Percentiles rank a stretch among this genome's conserved stretches.
Evolutionary conservation across 2,113 vertebrate species (phyloP).

Genomic region (Emydura subglobosa): DNA sequence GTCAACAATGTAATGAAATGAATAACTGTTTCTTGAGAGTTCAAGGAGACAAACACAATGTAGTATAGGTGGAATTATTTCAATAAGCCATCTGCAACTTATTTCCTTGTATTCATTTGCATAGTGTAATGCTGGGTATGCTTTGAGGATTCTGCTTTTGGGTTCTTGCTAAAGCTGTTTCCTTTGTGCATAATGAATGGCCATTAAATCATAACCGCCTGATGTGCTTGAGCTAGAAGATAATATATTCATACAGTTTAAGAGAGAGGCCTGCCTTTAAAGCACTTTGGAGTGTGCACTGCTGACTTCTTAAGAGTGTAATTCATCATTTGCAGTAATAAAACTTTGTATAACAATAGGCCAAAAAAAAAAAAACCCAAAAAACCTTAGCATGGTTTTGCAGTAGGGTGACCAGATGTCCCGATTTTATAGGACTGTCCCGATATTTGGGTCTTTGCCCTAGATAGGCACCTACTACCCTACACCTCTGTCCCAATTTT

Average conservation of each 20-base stretch:
- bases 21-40: not conserved
- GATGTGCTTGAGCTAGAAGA: not conserved
- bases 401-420: too few relatives aligned
- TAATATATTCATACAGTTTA: not conserved
- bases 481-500: too few relatives aligned
- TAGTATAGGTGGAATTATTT: not conserved
- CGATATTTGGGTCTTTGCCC: too few relatives aligned
- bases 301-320: not conserved
- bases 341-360: not conserved
- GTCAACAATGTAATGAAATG: not conserved
- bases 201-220: not conserved
- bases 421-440: too few relatives aligned
- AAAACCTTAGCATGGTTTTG: not conserved
- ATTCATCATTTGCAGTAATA: not conserved
- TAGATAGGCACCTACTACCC: too few relatives aligned
- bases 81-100: not conserved
- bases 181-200: not conserved
- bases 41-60: not conserved
- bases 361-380: not conserved
- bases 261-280: not conserved
- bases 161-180: not conserved
- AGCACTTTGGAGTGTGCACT: not conserved
- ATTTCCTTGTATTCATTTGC: conserved; percentile 6
- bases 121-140: not conserved
- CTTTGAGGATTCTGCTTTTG: not conserved